Base-by-base conservation (phyloP, 30 jellyfish, hydroid and myxozoan genomes). In the Morbakka virulenta region DNA sequence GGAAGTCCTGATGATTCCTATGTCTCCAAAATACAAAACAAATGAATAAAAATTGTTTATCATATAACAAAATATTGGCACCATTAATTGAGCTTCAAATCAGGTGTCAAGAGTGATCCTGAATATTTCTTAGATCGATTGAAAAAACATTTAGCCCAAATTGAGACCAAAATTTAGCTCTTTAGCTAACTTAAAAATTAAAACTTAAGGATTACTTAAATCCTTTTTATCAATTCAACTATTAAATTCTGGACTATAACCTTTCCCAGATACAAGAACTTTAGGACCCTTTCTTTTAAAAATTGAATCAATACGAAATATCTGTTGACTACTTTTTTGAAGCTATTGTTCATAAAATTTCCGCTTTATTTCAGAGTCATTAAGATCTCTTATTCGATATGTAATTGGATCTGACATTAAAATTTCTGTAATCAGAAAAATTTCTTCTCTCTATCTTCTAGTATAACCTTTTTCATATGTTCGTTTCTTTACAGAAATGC, bases 381-480 rank as follows among this genome's bases (percentile, higher is more conserved):
- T 41, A 48, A 35, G 67, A 69, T 82, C 94, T 32, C 35, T 69
- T 2, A 82, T 36, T 33, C 41, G 28, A 22, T 82, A 70, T 33
- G 61, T 53, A 20, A 35, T 25, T 14, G 77, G 84, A 17, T 41
- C 9, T 2, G 50, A 72, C 22, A 47, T 23, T 21, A 70, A 47
- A 30, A 34, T 68, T 12, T 62, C 48, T 12, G 29, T 28, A 2
- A 82, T 53, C 34, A 28, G 70, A 66, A 82, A 82, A 1, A 82
- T 62, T 48, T 82, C 94, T 73, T 70, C 88, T 28, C 80, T 82
- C 50, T 23, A 57, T 20, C 65, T 62, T 28, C 51, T 57, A 25
- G 53, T 48, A 41, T 82, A 82, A 34, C 87, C 80, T 64, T 82
- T 82, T 50, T 68, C 28, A 62, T 69, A 82, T 67, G 48, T 70